Evolutionary conservation across 2,113 vertebrate species (phyloP), one percentile per base, ranked within the genome.

Genomic region (Odobenus rosmarus): DNA sequence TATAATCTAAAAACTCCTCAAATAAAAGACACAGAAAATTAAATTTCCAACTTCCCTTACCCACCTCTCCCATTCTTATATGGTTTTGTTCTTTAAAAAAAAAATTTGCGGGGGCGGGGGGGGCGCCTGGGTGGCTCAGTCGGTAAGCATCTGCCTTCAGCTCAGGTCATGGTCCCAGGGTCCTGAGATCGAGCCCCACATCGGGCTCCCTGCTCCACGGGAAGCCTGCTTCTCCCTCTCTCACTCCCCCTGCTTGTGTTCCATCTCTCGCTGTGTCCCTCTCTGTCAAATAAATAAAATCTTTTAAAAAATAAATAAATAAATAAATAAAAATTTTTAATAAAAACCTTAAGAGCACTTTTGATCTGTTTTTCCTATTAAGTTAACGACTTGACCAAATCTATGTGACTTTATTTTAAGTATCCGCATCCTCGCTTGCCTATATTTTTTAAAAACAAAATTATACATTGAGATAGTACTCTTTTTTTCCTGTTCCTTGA

Each of bases 1-100:
- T 95, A 71, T 80, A 87, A 95, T 92, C 87, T 81, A 97, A 97
- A 91, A 97, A 89, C 59, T 61, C 36, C 39, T 97, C 26, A 0
- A 39, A 77, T 90, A 90, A 95, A 96, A 98, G 85, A 59, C 93
- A 91, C 36, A 89, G 83, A 96, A 96, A 96, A 93, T 89, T 92
- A 85, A 93, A 87, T 93, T 93, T 88, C 62, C 93, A 82, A 28
- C 26, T 55, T 92, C 36, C 62, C 62, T 95, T 95, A 77, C 24
- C 83, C 11, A 61, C 11, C 87, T 86, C 62, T 88, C 55, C 67
- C 46, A 42, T 64, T 82, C 55, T 36, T 95, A 9, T 79, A 88
- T 15, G 72, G 69, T 92, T 95, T 97, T 93, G 19, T 93, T 89
- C 67, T 90, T 96, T 26, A 3, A 71, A 36, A 72, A 82, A 93